A percentile compares a stretch with the other conserved stretches of the same genome.
Conservation (phyloP, 2,113 vertebrate genomes). For the Mobula hypostoma region DNA sequence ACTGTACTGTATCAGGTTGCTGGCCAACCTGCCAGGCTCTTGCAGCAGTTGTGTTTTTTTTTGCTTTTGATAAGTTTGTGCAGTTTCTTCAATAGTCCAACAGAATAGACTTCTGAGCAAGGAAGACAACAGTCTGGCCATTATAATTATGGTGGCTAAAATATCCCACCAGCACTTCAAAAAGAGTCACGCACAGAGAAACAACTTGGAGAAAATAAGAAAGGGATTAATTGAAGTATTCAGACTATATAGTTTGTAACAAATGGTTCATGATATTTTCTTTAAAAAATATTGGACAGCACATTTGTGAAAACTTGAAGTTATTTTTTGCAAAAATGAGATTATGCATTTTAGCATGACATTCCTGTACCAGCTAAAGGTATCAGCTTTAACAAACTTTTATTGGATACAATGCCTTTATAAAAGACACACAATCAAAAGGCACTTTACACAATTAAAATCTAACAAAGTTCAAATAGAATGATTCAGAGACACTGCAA, state of each 20-base stretch:
- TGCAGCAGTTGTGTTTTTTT: too few relatives aligned
- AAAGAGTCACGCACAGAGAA: neutral
- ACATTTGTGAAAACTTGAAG: neutral
- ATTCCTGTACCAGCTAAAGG: too few relatives aligned
- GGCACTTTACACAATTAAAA: too few relatives aligned
- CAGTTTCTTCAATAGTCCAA: neutral
- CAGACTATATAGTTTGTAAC: neutral
- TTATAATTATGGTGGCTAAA: neutral
- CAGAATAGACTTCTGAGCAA: neutral
- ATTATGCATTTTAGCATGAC: too few relatives aligned
- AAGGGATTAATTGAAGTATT: neutral
- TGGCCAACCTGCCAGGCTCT: too few relatives aligned
- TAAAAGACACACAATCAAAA: too few relatives aligned
- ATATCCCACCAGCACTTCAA: neutral
- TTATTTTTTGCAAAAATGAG: too few relatives aligned
- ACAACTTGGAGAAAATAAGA: neutral
- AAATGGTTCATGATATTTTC: neutral
- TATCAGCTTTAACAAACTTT: too few relatives aligned
- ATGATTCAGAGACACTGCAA: too few relatives aligned
- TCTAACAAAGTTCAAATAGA: too few relatives aligned
- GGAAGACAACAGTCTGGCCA: neutral
- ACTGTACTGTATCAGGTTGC: too few relatives aligned
- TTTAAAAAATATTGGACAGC: neutral
- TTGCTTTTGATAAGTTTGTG: neutral
- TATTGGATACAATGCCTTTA: too few relatives aligned